phyloP scores from a whole-genome alignment of 2,113 vertebrate species.

The Dipodomys spectabilis region DNA sequence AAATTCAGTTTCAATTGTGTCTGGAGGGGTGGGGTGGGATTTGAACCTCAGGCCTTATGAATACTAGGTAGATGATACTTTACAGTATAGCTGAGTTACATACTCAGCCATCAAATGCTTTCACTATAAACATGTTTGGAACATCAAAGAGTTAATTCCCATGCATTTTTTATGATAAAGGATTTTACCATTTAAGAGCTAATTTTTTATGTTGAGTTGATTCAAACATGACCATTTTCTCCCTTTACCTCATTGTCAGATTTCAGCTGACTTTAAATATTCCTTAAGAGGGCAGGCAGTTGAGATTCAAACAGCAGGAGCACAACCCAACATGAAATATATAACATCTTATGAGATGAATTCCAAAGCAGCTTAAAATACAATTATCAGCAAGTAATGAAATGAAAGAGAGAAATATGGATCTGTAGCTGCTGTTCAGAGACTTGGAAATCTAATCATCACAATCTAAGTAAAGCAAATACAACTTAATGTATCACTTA shows the following conservation, averaged over 20 bases:
- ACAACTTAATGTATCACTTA: constrained; percentile 50
- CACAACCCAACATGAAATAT: constrained; percentile 68
- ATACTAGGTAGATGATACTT: not conserved
- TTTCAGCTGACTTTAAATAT: constrained; percentile 60
- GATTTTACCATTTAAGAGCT: not conserved
- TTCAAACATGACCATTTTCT: not conserved
- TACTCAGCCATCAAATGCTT: not conserved
- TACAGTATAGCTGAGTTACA: no score
- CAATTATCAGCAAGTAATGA: constrained; percentile 85
- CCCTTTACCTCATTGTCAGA: not conserved
- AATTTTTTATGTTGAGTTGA: not conserved
- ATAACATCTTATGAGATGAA: constrained; percentile 78
- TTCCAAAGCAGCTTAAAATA: constrained; percentile 83
- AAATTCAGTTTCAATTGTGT: not conserved
- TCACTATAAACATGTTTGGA: not conserved
- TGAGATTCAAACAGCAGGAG: constrained; percentile 61
- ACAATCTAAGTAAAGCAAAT: constrained; percentile 78
- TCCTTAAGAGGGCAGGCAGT: constrained; percentile 50
- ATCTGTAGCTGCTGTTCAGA: constrained; percentile 78
- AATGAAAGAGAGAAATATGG: constrained; percentile 82
- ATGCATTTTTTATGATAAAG: not conserved
- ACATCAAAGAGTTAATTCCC: not conserved
- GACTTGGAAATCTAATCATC: constrained; percentile 83
- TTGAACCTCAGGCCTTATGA: not conserved
- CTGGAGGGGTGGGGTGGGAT: no score